Percentiles rank a stretch among this genome's conserved stretches.
phyloP scores from a whole-genome alignment of 2,888 invertebrate genomes.

The Mesorhabditis spiculigera region DNA sequence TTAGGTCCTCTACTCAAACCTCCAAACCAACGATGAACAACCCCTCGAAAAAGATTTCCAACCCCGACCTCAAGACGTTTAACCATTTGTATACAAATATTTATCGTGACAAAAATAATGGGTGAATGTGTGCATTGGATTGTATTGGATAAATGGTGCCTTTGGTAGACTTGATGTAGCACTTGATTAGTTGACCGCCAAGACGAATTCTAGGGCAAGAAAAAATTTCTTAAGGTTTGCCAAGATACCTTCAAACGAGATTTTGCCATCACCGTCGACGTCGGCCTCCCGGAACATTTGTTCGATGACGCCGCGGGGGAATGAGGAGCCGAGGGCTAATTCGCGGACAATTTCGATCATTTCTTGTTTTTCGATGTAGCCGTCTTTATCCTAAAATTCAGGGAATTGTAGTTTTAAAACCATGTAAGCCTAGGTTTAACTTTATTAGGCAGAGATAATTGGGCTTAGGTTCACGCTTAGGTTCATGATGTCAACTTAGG shows the following conservation, averaged over 20 bases:
- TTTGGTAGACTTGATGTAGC: background rate
- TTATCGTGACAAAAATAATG: constrained; percentile 10
- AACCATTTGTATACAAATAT: constrained; percentile 12
- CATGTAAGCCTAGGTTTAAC: no score
- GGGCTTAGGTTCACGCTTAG: no score
- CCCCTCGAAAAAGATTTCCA: constrained; percentile 29
- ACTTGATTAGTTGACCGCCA: constrained; percentile 47
- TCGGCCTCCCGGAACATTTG: constrained; percentile 55
- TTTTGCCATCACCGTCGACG: constrained; percentile 54
- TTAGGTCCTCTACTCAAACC: constrained; percentile 25
- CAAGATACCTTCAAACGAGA: constrained; percentile 50
- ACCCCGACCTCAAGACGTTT: constrained; percentile 35
- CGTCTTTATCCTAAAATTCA: constrained; percentile 50
- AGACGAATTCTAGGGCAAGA: constrained; percentile 46
- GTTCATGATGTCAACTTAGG: no score
- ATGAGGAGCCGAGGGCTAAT: constrained; percentile 44
- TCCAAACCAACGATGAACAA: constrained; percentile 23
- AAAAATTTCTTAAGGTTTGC: constrained; percentile 4
- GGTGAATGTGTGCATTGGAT: constrained; percentile 11
- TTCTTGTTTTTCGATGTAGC: constrained; percentile 53
- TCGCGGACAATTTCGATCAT: constrained; percentile 52
- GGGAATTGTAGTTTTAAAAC: background rate
- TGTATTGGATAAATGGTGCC: background rate
- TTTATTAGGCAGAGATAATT: no score
- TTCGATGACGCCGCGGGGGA: constrained; percentile 50